phyloP scores from a whole-genome alignment of 2,797 vertebrate genomes.

The Nannoperca australis region DNA sequence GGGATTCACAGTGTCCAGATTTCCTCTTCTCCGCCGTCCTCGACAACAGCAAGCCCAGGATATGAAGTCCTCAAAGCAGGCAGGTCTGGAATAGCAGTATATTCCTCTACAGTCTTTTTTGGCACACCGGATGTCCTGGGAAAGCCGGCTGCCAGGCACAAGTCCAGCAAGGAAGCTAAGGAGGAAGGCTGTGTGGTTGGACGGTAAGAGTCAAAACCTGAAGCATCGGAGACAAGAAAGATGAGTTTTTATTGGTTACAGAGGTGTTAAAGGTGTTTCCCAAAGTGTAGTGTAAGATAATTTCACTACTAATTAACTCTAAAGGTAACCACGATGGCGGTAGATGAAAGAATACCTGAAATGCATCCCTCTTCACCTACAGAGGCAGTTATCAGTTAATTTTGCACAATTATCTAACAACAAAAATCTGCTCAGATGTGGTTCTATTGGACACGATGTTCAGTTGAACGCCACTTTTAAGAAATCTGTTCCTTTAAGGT shows the following conservation, averaged over 20 bases:
- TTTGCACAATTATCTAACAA: background rate
- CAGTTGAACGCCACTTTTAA: background rate
- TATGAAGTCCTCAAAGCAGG: conserved; percentile 81
- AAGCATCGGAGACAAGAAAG: background rate
- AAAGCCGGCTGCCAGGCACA: conserved; percentile 37
- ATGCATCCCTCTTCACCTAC: background rate
- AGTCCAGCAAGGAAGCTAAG: conserved; percentile 39
- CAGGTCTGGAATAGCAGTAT: conserved; percentile 79
- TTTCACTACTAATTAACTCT: background rate
- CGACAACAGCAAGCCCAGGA: conserved; percentile 61
- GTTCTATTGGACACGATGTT: background rate
- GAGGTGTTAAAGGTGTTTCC: background rate
- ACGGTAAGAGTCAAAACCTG: conserved; percentile 66
- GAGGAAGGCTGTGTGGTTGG: conserved; percentile 80
- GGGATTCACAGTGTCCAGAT: conserved; percentile 84
- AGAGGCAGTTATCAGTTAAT: background rate
- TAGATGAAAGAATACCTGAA: background rate
- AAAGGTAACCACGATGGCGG: background rate
- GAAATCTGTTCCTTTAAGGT: background rate
- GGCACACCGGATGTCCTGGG: conserved; percentile 59
- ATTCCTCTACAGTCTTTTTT: conserved; percentile 82
- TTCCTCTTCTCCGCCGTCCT: conserved; percentile 77
- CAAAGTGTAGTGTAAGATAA: background rate
- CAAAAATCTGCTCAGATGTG: background rate
- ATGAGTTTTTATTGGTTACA: conserved; percentile 14